phyloP scores from a whole-genome alignment of 64 coral and sea anemone genomes.

The Exaiptasia diaphana region DNA sequence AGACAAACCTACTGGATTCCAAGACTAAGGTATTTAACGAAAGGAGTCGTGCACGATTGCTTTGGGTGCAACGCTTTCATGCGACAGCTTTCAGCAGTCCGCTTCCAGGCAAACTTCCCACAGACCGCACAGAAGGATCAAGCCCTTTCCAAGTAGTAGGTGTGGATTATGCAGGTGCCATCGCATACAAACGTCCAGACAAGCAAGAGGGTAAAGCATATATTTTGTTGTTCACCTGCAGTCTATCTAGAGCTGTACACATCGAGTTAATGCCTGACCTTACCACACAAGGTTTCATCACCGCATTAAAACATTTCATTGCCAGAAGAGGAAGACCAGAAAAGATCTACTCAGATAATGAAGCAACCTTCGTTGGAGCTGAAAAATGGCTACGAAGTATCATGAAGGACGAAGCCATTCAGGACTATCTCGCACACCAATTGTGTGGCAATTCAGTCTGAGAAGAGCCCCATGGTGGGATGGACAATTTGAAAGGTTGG shows the following conservation, averaged over 20 bases:
- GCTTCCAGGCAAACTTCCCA: conserved; percentile 23
- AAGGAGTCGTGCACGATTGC: neutral
- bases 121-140: neutral
- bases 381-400: neutral
- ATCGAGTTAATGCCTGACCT: neutral
- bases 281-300: neutral
- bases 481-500: conserved; percentile 7
- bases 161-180: neutral
- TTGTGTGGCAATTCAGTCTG: neutral
- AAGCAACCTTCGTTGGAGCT: neutral
- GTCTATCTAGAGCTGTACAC: conserved; percentile 3
- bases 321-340: neutral
- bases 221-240: neutral
- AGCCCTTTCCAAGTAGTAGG: conserved; percentile 1
- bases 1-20: conserved; percentile 10
- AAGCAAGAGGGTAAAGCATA: neutral
- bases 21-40: neutral
- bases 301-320: neutral
- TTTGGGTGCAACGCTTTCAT: conserved; percentile 36
- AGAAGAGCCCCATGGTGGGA: conserved; percentile 25
- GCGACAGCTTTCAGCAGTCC: neutral
- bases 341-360: conserved; percentile 9
- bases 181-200: neutral
- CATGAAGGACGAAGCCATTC: neutral
- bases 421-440: neutral